Evolutionary conservation across 2,113 vertebrate genomes (phyloP).

Genomic region (Heterochromis multidens): DNA sequence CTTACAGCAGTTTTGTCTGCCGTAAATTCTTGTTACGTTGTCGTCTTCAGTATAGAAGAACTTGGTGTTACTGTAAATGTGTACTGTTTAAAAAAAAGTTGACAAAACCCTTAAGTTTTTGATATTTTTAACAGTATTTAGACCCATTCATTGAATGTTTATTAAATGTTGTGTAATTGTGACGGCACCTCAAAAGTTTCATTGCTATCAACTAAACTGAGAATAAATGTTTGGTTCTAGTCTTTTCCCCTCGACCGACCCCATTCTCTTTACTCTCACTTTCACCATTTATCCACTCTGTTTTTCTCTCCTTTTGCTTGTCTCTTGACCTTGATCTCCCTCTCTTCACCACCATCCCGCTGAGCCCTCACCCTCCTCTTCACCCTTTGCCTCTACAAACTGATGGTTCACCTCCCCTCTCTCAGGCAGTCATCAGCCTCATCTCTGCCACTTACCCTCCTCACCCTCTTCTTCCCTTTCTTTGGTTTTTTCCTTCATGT

Average conservation of each 20-base stretch:
- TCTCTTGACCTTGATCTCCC: neutral
- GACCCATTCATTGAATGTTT: too few species aligned
- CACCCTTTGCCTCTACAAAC: conserved; percentile 1
- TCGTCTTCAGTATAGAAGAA: neutral
- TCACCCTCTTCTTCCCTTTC: neutral
- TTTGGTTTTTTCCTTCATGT: neutral
- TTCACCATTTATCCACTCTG: neutral
- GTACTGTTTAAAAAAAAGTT: neutral
- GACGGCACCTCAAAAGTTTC: neutral
- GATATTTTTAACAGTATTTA: neutral
- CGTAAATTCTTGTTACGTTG: neutral
- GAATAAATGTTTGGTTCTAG: neutral
- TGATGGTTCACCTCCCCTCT: conserved; percentile 1
- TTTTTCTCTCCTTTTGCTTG: neutral
- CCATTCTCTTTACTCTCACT: neutral
- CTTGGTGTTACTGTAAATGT: neutral
- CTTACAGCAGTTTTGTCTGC: neutral
- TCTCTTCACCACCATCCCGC: neutral
- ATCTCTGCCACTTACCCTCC: conserved; percentile 3
- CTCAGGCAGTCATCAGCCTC: neutral
- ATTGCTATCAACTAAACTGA: neutral
- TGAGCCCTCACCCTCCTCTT: conserved; percentile 23
- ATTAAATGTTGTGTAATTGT: too few species aligned
- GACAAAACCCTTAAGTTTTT: neutral
- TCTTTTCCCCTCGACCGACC: neutral